These are phyloP conservation scores for Scolopax bukidnonensis DNA, from an alignment of 2,797 vertebrate genomes.

Conservation along the genomic window DNA sequence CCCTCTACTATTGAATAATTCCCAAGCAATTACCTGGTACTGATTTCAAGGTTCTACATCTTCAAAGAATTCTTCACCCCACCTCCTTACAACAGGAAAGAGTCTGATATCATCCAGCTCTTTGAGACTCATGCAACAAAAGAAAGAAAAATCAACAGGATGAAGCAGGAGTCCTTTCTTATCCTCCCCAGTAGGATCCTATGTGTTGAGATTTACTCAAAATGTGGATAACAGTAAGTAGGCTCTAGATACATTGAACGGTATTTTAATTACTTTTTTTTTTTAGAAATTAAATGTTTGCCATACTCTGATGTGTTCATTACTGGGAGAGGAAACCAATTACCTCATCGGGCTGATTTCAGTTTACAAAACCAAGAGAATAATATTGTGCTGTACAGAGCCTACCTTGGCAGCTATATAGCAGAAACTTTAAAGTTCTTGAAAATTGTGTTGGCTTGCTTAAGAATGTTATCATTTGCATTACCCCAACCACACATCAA, in stretches of 20 bases:
- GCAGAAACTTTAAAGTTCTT: not conserved
- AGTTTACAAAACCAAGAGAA: not conserved
- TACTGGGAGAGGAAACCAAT: not conserved
- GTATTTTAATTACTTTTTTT: not conserved
- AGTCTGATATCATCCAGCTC: not conserved
- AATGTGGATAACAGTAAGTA: not conserved
- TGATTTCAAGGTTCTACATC: not conserved
- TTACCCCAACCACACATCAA: not conserved
- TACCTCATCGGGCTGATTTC: not conserved
- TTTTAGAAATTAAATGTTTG: not conserved
- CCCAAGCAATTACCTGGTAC: not conserved
- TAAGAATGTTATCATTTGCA: not conserved
- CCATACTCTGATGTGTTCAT: not conserved
- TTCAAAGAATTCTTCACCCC: not conserved
- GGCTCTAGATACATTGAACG: not conserved
- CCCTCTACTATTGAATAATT: not conserved
- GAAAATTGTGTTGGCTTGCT: not conserved
- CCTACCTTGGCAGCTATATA: not conserved
- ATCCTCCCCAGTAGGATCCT: not conserved
- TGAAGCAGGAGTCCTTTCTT: not conserved
- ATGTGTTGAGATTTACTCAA: not conserved
- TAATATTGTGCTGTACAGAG: not conserved
- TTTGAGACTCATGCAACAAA: not conserved
- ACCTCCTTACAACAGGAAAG: not conserved
- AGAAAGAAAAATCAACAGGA: not conserved